Conservation (phyloP, 2,888 invertebrate genomes). For the Rhingia campestris region DNA sequence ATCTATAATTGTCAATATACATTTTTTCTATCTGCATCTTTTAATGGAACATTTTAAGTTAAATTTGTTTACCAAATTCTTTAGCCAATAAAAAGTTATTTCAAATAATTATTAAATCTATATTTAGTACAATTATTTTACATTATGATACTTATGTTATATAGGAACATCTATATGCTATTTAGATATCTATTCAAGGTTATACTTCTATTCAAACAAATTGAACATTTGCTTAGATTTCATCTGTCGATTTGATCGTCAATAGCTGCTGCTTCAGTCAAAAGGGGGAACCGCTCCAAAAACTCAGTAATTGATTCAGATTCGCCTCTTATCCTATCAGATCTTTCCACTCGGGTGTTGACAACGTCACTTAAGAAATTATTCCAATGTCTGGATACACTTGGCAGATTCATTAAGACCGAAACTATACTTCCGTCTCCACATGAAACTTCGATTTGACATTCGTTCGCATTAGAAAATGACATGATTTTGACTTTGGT, state of each 20-base stretch:
- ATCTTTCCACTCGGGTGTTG: neutral
- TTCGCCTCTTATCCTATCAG: neutral
- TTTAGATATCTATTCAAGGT: no score
- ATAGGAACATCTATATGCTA: no score
- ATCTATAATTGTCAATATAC: no score
- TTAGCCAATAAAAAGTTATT: no score
- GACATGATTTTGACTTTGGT: neutral
- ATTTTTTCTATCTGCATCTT: no score
- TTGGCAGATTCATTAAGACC: neutral
- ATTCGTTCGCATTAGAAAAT: slow-evolving; percentile 9
- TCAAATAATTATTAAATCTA: no score
- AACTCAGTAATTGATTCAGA: slow-evolving; percentile 7
- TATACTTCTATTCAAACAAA: neutral
- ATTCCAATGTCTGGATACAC: slow-evolving; percentile 6
- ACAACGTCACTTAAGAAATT: neutral
- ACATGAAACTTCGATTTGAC: neutral
- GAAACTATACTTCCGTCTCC: neutral
- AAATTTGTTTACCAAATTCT: no score
- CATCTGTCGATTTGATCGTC: neutral
- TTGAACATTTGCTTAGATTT: neutral
- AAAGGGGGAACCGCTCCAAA: slow-evolving; percentile 14
- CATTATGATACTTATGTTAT: no score
- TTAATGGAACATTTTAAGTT: no score
- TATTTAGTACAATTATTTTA: no score
- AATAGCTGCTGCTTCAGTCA: no score